These are phyloP conservation scores for Melinopterus prodromus DNA, from an alignment of 2,888 invertebrate genomes.

Conservation along the genomic window DNA sequence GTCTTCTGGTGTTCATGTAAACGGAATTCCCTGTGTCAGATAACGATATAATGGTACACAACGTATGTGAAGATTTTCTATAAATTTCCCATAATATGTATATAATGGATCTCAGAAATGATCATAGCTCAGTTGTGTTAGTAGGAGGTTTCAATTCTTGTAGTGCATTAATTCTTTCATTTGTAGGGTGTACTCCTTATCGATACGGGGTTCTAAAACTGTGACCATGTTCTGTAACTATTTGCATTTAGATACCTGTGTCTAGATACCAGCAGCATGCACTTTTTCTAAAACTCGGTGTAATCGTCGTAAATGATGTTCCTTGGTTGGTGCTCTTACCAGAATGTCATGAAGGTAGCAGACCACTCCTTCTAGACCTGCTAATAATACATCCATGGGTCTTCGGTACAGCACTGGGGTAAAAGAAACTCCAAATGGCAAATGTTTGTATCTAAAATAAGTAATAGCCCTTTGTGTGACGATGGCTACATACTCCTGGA, in stretches of 20 bases:
- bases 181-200: conserved; percentile 36
- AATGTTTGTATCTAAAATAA: conserved; percentile 19
- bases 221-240: conserved; percentile 28
- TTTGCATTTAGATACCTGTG: conserved; percentile 33
- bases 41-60: conserved; percentile 37
- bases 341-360: conserved; percentile 28
- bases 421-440: conserved; percentile 26
- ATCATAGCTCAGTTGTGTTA: conserved; percentile 35
- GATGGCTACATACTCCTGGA: conserved; percentile 19
- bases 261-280: conserved; percentile 22
- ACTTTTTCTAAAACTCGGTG: background rate
- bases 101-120: conserved; percentile 36
- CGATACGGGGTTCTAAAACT: conserved; percentile 38
- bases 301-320: too few species aligned
- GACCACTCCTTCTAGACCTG: conserved; percentile 11
- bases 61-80: conserved; percentile 35
- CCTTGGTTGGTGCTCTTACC: conserved; percentile 12
- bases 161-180: conserved; percentile 36
- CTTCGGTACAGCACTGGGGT: conserved; percentile 15
- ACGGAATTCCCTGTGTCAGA: conserved; percentile 35
- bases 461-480: conserved; percentile 23
- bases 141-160: conserved; percentile 30
- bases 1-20: conserved; percentile 34
- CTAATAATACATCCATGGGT: conserved; percentile 21
- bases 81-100: conserved; percentile 35